A percentile compares a stretch with the other conserved stretches of the same genome.
Evolutionary conservation across 2,888 invertebrate genomes (phyloP).

Genomic region (Fragum whitleyi): DNA sequence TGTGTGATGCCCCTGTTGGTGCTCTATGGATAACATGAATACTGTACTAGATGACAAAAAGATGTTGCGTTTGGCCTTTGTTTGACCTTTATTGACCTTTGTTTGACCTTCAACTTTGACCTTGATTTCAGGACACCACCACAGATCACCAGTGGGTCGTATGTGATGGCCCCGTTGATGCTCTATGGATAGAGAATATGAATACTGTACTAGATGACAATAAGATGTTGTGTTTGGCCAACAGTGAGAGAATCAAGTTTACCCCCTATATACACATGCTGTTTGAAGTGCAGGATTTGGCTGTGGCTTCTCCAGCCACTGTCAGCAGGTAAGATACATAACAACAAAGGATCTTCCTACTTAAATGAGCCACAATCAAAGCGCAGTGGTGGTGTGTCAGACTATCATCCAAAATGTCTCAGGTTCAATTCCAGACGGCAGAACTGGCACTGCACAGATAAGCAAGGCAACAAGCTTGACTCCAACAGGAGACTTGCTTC

Average conservation of each 20-base stretch:
- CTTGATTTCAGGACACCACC: constrained; percentile 82
- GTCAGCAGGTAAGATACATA: constrained; percentile 89
- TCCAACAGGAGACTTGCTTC: too few relatives aligned
- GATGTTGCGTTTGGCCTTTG: constrained; percentile 95
- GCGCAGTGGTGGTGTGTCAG: too few relatives aligned
- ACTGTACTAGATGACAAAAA: constrained; percentile 97
- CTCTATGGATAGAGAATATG: constrained; percentile 97
- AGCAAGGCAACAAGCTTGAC: too few relatives aligned
- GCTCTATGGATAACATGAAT: constrained; percentile 98
- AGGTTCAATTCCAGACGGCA: too few relatives aligned
- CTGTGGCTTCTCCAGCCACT: constrained; percentile 96
- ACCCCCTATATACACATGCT: constrained; percentile 95
- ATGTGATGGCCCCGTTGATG: constrained; percentile 95
- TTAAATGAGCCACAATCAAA: too few relatives aligned
- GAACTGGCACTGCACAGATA: too few relatives aligned
- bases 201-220: constrained; percentile 97
- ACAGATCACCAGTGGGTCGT: constrained; percentile 94
- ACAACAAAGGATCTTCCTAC: too few relatives aligned
- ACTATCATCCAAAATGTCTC: too few relatives aligned
- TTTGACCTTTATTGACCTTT: too few relatives aligned
- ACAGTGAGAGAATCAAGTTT: constrained; percentile 95
- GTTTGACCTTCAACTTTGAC: neutral
- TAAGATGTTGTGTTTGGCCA: constrained; percentile 96
- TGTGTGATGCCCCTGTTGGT: constrained; percentile 95
- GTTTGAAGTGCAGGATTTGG: constrained; percentile 91